phyloP scores from a whole-genome alignment of 2,888 invertebrate genomes.

The Nymphalis urticae region DNA sequence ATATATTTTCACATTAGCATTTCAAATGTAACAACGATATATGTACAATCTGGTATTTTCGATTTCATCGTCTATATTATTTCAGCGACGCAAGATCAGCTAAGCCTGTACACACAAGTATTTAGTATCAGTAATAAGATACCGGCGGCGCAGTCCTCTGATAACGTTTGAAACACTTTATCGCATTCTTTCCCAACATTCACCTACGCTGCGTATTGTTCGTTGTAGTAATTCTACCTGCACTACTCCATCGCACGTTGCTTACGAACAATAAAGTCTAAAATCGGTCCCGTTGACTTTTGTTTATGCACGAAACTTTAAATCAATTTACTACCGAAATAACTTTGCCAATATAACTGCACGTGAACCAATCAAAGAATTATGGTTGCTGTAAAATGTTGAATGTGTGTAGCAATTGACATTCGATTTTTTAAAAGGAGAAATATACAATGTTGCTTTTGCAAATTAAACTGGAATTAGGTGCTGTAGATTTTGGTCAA shows the following conservation, averaged over 20 bases:
- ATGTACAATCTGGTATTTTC: conserved; percentile 2
- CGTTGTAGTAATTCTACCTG: conserved; percentile 6
- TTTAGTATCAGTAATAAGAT: conserved; percentile 43
- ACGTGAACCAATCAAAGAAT: conserved; percentile 23
- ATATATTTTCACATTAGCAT: neutral
- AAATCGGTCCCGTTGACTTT: conserved; percentile 20
- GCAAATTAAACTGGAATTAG: neutral
- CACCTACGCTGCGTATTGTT: conserved; percentile 26
- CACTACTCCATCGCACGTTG: conserved; percentile 5
- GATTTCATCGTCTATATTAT: conserved; percentile 5
- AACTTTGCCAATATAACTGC: conserved; percentile 25
- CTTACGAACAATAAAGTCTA: conserved; percentile 23
- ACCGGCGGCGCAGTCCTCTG: conserved; percentile 36
- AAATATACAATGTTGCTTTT: neutral
- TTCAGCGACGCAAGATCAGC: neutral
- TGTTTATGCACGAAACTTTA: conserved; percentile 25
- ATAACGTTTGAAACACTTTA: conserved; percentile 45
- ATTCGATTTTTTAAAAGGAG: neutral
- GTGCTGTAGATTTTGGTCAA: neutral
- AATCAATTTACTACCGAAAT: conserved; percentile 31
- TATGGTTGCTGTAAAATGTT: conserved; percentile 14
- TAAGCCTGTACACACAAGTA: conserved; percentile 25
- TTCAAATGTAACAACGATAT: neutral
- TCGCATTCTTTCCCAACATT: conserved; percentile 55
- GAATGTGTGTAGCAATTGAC: conserved; percentile 20